Evolutionary conservation across 2,797 vertebrate genomes (phyloP), one percentile per base, ranked within the genome.

Genomic region (Halcyon badia): DNA sequence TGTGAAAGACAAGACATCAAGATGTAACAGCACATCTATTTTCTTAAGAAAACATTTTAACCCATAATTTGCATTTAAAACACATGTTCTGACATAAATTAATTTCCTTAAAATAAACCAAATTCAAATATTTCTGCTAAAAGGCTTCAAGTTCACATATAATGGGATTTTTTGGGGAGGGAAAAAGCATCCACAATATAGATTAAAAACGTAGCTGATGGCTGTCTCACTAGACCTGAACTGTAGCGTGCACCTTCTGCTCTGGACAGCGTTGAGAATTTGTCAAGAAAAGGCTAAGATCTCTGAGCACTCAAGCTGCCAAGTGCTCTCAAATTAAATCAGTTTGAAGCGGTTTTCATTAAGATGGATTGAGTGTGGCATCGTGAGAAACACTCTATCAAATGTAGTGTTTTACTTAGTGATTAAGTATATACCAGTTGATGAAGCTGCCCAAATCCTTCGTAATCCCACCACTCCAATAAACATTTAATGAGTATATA

Each of bases 381-480:
- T 99, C 98, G 99, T 99, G 98, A 99, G 99, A 99, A 99, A 99
- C 99, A 99, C 99, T 99, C 99, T 99, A 99, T 99, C 99, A 99
- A 99, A 99, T 99, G 99, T 99, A 99, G 99, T 99, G 99, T 99
- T 99, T 99, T 99, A 99, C 99, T 99, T 99, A 99, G 99, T 99
- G 99, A 99, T 99, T 99, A 99, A 99, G 98, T 98, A 98, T 98
- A 98, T 98, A 98, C 98, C 98, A 99, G 99, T 98, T 99, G 98
- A 99, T 98, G 99, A 98, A 98, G 98, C 98, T 99, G 97, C 98
- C 98, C 98, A 99, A 99, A 99, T 99, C 98, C 98, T 98, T 97
- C 98, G 98, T 98, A 99, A 99, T 98, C 98, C 98, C 96, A 98
- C 98, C 98, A 97, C 98, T 99, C 98, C 98, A 99, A 99, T 99